A percentile compares a stretch with the other conserved stretches of the same genome.
These are phyloP conservation scores for Listronotus bonariensis DNA, from an alignment of 1,140 invertebrate genomes.

Conservation along the genomic window DNA sequence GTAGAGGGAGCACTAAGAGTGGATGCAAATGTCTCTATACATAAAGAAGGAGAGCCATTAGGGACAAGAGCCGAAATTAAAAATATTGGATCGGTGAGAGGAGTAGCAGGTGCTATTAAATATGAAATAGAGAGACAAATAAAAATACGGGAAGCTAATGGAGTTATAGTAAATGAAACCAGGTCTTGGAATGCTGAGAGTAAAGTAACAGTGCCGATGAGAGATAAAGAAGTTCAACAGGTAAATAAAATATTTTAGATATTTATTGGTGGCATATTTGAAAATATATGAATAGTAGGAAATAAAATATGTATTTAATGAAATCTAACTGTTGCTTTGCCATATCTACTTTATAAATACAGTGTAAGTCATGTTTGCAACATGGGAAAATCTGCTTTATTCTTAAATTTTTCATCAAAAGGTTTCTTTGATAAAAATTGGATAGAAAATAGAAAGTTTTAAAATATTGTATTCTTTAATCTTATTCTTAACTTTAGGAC, in stretches of 20 bases:
- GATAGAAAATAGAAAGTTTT: too few relatives aligned
- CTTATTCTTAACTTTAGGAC: constrained; percentile 69
- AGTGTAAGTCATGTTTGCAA: too few relatives aligned
- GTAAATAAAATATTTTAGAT: too few relatives aligned
- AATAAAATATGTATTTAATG: too few relatives aligned
- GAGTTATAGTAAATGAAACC: constrained; percentile 83
- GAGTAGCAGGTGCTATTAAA: constrained; percentile 75
- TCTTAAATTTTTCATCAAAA: too few relatives aligned
- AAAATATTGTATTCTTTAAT: too few relatives aligned
- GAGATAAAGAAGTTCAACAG: constrained; percentile 92
- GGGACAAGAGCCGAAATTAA: constrained; percentile 90
- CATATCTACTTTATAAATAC: too few relatives aligned
- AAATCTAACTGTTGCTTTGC: too few relatives aligned
- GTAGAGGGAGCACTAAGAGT: constrained; percentile 94
- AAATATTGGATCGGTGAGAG: constrained; percentile 87
- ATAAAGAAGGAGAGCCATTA: constrained; percentile 68
- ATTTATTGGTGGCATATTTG: too few relatives aligned
- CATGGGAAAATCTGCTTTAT: too few relatives aligned
- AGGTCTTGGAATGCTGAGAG: constrained; percentile 71
- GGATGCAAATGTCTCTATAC: constrained; percentile 95
- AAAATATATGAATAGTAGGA: too few relatives aligned
- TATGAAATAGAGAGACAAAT: constrained; percentile 89
- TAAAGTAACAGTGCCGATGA: constrained; percentile 81
- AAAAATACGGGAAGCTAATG: constrained; percentile 72
- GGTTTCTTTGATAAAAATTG: too few relatives aligned